Percentiles rank a stretch among this genome's conserved stretches.
Evolutionary conservation across 2,888 invertebrate species (phyloP).

Genomic region (Ormyrus pomaceus): DNA sequence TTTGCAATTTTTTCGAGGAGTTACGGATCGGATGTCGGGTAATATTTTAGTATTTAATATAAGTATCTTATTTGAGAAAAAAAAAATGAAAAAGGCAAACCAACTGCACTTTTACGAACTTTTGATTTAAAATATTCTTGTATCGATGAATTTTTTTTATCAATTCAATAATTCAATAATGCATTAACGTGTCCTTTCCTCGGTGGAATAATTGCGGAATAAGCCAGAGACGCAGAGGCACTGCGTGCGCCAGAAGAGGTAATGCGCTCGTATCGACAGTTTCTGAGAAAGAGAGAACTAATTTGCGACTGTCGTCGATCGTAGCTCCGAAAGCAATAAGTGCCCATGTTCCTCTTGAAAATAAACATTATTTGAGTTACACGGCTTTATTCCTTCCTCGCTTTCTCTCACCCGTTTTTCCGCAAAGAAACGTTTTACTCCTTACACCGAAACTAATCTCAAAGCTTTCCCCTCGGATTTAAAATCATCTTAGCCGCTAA

Average conservation of each 20-base stretch:
- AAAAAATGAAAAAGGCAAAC: too few relatives aligned
- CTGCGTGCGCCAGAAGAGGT: slow-evolving; percentile 5
- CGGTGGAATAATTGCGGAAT: background rate
- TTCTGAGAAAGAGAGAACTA: slow-evolving; percentile 22
- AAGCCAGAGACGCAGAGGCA: background rate
- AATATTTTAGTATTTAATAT: too few relatives aligned
- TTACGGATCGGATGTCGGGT: too few relatives aligned
- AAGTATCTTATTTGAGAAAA: too few relatives aligned
- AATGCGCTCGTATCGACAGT: slow-evolving; percentile 50
- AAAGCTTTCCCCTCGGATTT: too few relatives aligned
- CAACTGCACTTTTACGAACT: too few relatives aligned
- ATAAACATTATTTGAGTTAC: slow-evolving; percentile 55
- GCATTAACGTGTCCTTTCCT: too few relatives aligned
- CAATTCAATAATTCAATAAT: too few relatives aligned
- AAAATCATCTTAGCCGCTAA: too few relatives aligned
- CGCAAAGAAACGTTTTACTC: slow-evolving; percentile 49
- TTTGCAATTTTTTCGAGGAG: too few relatives aligned
- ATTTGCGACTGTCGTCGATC: slow-evolving; percentile 48
- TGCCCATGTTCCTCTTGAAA: background rate
- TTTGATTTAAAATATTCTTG: too few relatives aligned
- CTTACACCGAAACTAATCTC: background rate
- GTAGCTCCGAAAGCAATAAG: background rate
- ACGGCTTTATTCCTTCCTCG: slow-evolving; percentile 49
- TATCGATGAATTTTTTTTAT: too few relatives aligned
- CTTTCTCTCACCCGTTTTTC: slow-evolving; percentile 17